Conservation (phyloP, 2,113 vertebrate species). For the Dissostichus mawsoni region DNA sequence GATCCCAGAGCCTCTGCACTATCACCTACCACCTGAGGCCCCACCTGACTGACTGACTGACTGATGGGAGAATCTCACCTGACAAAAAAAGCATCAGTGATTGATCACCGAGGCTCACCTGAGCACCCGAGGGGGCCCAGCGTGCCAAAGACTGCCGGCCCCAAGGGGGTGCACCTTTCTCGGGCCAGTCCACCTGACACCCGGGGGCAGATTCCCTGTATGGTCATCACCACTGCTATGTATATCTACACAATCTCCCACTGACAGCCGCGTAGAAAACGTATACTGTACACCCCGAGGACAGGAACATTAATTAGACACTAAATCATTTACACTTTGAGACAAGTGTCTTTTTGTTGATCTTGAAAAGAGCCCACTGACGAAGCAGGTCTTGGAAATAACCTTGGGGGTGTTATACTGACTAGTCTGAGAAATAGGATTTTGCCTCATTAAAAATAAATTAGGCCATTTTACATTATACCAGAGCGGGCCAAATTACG, state of each 20-base stretch:
- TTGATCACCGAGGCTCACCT: conserved; percentile 77
- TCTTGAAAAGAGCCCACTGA: conserved; percentile 61
- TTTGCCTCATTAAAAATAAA: conserved; percentile 76
- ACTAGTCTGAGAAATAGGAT: conserved; percentile 67
- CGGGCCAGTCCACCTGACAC: conserved; percentile 75
- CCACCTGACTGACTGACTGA: conserved; percentile 69
- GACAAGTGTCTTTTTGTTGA: conserved; percentile 69
- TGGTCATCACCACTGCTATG: conserved; percentile 61
- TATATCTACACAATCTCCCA: conserved; percentile 20
- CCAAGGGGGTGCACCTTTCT: conserved; percentile 58
- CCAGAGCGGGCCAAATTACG: conserved; percentile 55
- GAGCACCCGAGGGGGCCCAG: conserved; percentile 75
- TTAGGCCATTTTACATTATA: conserved; percentile 59
- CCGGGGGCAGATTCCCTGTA: conserved; percentile 74
- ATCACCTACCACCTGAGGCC: conserved; percentile 77
- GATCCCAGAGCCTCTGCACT: conserved; percentile 75
- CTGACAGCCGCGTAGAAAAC: conserved; percentile 31
- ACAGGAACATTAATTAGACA: conserved; percentile 70
- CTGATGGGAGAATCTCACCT: conserved; percentile 78
- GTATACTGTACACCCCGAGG: conserved; percentile 46
- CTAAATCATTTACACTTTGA: conserved; percentile 74
- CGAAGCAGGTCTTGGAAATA: conserved; percentile 60
- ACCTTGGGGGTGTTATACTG: conserved; percentile 51
- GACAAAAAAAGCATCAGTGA: conserved; percentile 75
- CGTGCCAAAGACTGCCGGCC: conserved; percentile 55